phyloP scores from a whole-genome alignment of 2,797 vertebrate genomes.

The Clarias fuscus region DNA sequence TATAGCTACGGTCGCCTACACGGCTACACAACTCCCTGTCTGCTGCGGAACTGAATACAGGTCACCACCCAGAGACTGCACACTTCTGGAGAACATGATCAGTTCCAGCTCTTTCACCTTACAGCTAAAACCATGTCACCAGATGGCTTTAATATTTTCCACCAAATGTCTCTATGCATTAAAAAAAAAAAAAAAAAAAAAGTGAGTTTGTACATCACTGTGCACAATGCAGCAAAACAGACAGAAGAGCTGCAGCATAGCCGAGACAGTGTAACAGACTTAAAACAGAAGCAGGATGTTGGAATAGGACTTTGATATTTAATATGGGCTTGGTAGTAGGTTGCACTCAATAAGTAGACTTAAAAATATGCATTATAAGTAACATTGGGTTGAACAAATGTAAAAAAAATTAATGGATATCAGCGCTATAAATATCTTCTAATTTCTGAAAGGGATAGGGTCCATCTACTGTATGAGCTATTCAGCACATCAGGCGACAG shows the following conservation, averaged over 20 bases:
- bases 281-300: background rate
- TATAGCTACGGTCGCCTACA: constrained; percentile 37
- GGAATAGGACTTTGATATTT: background rate
- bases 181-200: background rate
- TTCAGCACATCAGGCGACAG: no score
- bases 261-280: background rate
- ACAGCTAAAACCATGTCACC: background rate
- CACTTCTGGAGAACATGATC: constrained; percentile 7
- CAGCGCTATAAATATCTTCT: background rate
- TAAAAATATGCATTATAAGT: background rate
- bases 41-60: constrained; percentile 49
- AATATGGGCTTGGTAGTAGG: background rate
- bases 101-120: constrained; percentile 19
- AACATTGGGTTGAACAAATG: background rate
- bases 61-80: constrained; percentile 21
- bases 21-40: constrained; percentile 19
- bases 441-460: no score
- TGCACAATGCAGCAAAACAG: constrained; percentile 33
- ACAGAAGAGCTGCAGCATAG: background rate
- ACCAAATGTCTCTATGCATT: background rate
- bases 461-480: no score
- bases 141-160: background rate
- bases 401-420: background rate
- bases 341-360: background rate
- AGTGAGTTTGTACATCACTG: constrained; percentile 1